Evolutionary conservation across 2,888 invertebrate species (phyloP), one percentile per base, ranked within the genome.

Genomic region (Acanthacorydalis orientalis): DNA sequence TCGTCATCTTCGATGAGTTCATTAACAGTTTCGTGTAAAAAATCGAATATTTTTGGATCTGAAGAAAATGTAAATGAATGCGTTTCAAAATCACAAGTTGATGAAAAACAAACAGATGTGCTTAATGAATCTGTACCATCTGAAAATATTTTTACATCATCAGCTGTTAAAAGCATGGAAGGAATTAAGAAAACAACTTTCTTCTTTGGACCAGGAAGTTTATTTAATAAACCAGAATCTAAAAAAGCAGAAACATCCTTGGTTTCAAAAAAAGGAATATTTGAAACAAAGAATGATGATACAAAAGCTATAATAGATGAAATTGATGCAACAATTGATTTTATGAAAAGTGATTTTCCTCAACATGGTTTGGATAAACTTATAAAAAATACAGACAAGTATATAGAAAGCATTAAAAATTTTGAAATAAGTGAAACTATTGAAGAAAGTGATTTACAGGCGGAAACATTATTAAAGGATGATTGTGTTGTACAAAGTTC

Each of bases 121-220:
- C 16, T 39, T 39, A 39, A 39, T 16, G 39, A 9, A 39, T 15
- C 39, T 39, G 4, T 38, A 38, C n/a, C 14, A n/a, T 39, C 39
- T 39, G 31, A 42, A 7, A 34, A 47, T 23, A 23, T 23, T 23
- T 23, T 23, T 6, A 4, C 23, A 44, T 16, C 33, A 31, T n/a
- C 14, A 31, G 31, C 31, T 14, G 47, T 15, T 11, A 31, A 10
- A 23, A 45, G 15, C n/a, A 33, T 48, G 35, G 31, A 32, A 44
- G 23, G 48, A 38, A 46, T 52, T 31, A 31, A 43, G 2, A 43
- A 43, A 43, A 58, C 63, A 2, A 62, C 60, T 11, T 68, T 70
- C 54, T 70, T 70, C 53, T 69, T 71, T 52, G 70, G 69, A 39
- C 68, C 69, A 0, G 67, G 66, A 12, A 67, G 68, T 52, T 57